Percentiles rank a stretch among this genome's conserved stretches.
Conservation (phyloP, 2,113 vertebrate genomes). For the Pseudopipra pipra region DNA sequence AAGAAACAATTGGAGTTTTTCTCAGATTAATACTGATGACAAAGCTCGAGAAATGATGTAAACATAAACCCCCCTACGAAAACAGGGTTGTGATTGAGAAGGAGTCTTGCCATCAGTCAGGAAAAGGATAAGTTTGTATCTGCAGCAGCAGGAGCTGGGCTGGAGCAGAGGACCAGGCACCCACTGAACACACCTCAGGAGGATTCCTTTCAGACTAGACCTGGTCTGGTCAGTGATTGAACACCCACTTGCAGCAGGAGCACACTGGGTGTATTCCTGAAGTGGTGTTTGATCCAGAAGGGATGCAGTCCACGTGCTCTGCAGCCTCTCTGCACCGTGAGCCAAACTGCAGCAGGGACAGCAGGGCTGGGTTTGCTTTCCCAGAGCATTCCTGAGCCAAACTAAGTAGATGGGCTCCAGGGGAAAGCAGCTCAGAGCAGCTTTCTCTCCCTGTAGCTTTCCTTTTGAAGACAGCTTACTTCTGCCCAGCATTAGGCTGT, state of each 20-base stretch:
- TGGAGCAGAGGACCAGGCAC: background rate
- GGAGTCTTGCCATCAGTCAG: background rate
- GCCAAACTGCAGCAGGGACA: background rate
- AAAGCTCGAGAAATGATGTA: background rate
- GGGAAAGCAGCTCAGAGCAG: background rate
- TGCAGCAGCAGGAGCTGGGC: background rate
- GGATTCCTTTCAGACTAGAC: background rate
- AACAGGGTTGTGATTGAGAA: background rate
- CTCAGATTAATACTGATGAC: background rate
- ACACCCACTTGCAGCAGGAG: background rate
- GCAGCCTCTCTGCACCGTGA: background rate
- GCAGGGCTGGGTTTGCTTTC: background rate
- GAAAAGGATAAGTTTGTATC: accelerated
- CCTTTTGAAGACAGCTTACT: background rate
- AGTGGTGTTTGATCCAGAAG: accelerated
- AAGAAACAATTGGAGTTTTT: background rate
- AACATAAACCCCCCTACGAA: background rate
- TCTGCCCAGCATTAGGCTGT: background rate
- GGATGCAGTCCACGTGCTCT: accelerated
- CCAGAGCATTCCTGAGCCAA: background rate
- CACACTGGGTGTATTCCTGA: background rate
- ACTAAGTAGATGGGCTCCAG: background rate
- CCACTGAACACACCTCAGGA: accelerated
- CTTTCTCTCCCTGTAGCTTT: background rate
- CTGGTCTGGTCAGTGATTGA: accelerated